Base-by-base conservation (phyloP, 2,113 vertebrate genomes). In the Nerophis lumbriciformis region DNA sequence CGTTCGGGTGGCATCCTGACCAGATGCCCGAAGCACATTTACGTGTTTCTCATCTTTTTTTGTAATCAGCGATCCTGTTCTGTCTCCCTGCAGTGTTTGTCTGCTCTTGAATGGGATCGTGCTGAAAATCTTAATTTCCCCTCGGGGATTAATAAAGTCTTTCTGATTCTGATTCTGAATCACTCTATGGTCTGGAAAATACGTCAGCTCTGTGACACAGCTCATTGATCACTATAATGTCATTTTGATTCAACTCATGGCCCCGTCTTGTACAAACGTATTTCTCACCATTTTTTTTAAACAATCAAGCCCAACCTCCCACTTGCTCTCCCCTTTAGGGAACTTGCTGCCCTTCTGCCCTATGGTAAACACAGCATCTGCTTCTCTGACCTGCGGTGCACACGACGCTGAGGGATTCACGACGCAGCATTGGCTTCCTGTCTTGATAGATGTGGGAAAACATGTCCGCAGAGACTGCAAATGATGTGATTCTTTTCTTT, bases 401-500 rank as follows among this genome's bases (percentile, higher is more conserved):
- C 60, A 59, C 61, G 63, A 64, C 11, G 44, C 51, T 69, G 63
- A 72, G 61, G 62, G 77, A 72, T 64, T 59, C 60, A 67, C 66
- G 48, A 10, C 28, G 63, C 66, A 78, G 69, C 53, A 50, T 68
- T 53, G 70, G 79, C 79, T 81, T 86, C 78, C 83, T 84, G 80
- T 73, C 53, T 57, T 68, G 63, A 54, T 61, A 58, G 59, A 80
- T 76, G 65, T 71, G 72, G 80, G 77, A 72, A 75, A 53, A 63
- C 61, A 37, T 47, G 6, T 16, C 6, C 19, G 6, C 19, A 8
- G 28, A 36, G 7, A 37, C 21, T 19, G 45, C 58, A n/a, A 36
- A 60, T 48, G 21, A 14, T 48, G 28, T 28, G 14, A 6, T 38
- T 36, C 15, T 53, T n/a, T 67, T 57, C 57, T 71, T 48, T 66